Evolutionary conservation across 2,113 vertebrate genomes (phyloP).

Genomic region (Neolamprologus falcicula): DNA sequence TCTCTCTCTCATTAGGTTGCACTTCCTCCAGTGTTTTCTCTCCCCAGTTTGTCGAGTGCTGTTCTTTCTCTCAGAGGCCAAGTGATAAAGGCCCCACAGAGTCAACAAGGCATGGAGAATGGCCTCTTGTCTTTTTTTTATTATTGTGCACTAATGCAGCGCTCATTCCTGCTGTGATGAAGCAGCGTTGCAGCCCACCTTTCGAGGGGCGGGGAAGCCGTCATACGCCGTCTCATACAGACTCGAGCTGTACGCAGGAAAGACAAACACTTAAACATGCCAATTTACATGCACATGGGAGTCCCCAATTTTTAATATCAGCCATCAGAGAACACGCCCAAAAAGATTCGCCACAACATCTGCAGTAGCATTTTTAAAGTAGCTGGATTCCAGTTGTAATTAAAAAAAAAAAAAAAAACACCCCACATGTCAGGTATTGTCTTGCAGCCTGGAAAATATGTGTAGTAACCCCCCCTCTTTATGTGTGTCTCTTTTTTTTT

Average conservation of each 20-base stretch:
- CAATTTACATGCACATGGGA: neutral
- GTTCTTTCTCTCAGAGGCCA: conserved; percentile 19
- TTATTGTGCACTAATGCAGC: conserved; percentile 31
- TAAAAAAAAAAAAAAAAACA: neutral
- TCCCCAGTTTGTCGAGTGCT: conserved; percentile 14
- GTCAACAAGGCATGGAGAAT: conserved; percentile 48
- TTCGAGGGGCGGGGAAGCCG: rapidly evolving
- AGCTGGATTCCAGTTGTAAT: neutral
- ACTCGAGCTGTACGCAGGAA: neutral
- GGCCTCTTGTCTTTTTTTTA: conserved; percentile 40
- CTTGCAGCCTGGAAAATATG: conserved; percentile 21
- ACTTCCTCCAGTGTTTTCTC: conserved; percentile 34
- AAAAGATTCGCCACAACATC: neutral
- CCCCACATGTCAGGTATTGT: conserved; percentile 22
- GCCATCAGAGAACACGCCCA: neutral
- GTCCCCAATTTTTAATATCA: neutral
- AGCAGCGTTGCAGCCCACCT: neutral
- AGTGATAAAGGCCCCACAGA: conserved; percentile 30
- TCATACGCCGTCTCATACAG: neutral
- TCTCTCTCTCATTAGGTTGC: conserved; percentile 44
- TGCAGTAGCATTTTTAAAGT: neutral
- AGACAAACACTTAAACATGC: neutral
- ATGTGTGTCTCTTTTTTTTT: neutral
- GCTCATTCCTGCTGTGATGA: neutral
- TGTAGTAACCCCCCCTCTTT: neutral